Percentiles rank a stretch among this genome's conserved stretches.
These are phyloP conservation scores for Ephestia elutella DNA, from an alignment of 1,140 invertebrate species.

Conservation along the genomic window DNA sequence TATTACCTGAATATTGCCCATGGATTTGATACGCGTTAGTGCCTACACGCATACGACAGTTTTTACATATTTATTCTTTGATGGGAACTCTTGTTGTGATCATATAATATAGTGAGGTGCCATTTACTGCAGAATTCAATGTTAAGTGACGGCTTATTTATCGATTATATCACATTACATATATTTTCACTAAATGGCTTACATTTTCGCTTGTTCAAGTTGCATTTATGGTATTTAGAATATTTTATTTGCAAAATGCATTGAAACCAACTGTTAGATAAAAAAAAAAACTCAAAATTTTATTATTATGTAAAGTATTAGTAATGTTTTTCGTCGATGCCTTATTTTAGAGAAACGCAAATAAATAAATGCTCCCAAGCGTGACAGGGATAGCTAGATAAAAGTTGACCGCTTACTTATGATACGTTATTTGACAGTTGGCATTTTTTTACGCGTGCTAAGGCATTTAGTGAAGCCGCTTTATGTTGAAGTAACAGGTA, in stretches of 20 bases:
- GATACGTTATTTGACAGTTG: neutral
- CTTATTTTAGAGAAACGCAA: too few relatives aligned
- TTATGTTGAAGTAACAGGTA: constrained; percentile 40
- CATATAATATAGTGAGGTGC: constrained; percentile 54
- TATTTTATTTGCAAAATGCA: neutral
- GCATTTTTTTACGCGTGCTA: constrained; percentile 16
- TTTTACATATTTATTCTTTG: constrained; percentile 23
- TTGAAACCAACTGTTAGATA: neutral
- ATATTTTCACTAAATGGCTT: constrained; percentile 23
- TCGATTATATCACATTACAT: neutral
- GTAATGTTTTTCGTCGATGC: too few relatives aligned
- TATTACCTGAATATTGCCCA: neutral
- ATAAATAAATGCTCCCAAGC: too few relatives aligned
- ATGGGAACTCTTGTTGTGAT: constrained; percentile 48
- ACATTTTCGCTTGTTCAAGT: constrained; percentile 12
- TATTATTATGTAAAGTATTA: too few relatives aligned
- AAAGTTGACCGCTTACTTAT: too few relatives aligned
- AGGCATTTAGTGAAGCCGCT: constrained; percentile 34
- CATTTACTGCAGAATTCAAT: constrained; percentile 54
- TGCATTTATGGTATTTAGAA: neutral
- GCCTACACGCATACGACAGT: constrained; percentile 12
- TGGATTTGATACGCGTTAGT: constrained; percentile 9
- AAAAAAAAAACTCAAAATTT: neutral
- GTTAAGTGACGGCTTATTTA: constrained; percentile 38
- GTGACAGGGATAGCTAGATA: too few relatives aligned